phyloP scores from a whole-genome alignment of 2,888 invertebrate genomes.

The Amitus sp. region DNA sequence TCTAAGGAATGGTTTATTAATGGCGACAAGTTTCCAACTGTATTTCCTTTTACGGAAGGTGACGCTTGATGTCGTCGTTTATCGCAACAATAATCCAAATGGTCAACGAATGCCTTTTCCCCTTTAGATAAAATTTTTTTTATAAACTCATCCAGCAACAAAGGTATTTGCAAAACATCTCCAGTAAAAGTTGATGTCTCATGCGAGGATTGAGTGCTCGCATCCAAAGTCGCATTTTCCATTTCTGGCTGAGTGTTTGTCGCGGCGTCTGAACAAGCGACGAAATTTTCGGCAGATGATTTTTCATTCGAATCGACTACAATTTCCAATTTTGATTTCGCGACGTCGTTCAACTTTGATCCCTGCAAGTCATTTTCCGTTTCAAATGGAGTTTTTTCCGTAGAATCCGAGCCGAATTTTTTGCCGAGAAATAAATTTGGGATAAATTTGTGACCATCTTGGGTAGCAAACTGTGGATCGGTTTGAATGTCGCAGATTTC shows the following conservation, averaged over 20 bases:
- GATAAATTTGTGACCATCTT: conserved; percentile 22
- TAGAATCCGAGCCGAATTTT: too few species aligned
- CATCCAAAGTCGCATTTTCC: too few species aligned
- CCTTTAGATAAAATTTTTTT: background rate
- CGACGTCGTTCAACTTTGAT: conserved; percentile 28
- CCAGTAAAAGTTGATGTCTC: background rate
- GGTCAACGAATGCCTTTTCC: too few species aligned
- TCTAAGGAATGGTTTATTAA: too few species aligned
- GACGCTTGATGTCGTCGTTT: too few species aligned
- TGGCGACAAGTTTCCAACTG: too few species aligned
- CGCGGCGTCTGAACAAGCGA: conserved; percentile 31
- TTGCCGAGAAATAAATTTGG: too few species aligned
- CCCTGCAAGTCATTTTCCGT: conserved; percentile 55
- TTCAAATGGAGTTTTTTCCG: conserved; percentile 41
- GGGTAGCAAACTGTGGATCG: conserved; percentile 35
- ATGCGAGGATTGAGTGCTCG: background rate
- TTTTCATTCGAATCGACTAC: conserved; percentile 29
- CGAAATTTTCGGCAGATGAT: conserved; percentile 39
- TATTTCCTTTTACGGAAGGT: too few species aligned
- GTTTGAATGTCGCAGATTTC: conserved; percentile 49
- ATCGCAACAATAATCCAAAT: too few species aligned
- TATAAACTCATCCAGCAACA: background rate
- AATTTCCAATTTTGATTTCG: conserved; percentile 30
- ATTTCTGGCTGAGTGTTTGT: too few species aligned
- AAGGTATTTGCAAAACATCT: background rate